Base-by-base conservation (phyloP, 2,888 invertebrate genomes). In the Trissoscelio sp. region DNA sequence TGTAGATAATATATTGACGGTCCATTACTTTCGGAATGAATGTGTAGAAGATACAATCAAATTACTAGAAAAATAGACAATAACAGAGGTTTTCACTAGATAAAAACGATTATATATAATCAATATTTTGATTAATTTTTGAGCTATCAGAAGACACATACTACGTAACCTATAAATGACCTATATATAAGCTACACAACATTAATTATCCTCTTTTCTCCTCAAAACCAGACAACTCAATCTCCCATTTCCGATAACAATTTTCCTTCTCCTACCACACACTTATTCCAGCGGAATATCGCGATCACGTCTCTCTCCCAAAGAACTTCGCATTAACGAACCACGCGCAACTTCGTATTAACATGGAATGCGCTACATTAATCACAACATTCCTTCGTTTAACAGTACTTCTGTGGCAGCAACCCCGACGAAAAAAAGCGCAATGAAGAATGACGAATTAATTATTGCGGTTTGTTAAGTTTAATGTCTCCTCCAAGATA, bases 341-440 rank as follows among this genome's bases (percentile, higher is more conserved):
- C 34, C 60, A 24, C 12, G 60, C 62, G 46, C 48, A 44, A 46
- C 14, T 64, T 46, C 48, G 78, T 64, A 64, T 62, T 70, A 78
- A 78, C 70, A 64, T 70, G 78, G 78, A 70, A 78, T 78, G 78
- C 39, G 62, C 57, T 64, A 48, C 78, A 78, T 78, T 78, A 70
- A 78, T 78, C 70, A 48, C 46, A 58, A 60, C 62, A 78, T 78
- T 78, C 78, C 62, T 78, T 78, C 78, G 46, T 78, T 78, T 78
- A 78, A 78, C 78, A 78, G 69, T 78, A 78, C 70, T 78, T 69
- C 20, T 44, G 60, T 24, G 24, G 44, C 53, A 53, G 55, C 64
- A 48, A 57, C 46, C 37, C 64, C 24, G 62, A 46, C 46, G 12
- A 42, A 51, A 73, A 73, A 64, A 55, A 44, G 58, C 1, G 34